phyloP scores from a whole-genome alignment of 2,797 vertebrate genomes.

The Thripadectes ignobilis region DNA sequence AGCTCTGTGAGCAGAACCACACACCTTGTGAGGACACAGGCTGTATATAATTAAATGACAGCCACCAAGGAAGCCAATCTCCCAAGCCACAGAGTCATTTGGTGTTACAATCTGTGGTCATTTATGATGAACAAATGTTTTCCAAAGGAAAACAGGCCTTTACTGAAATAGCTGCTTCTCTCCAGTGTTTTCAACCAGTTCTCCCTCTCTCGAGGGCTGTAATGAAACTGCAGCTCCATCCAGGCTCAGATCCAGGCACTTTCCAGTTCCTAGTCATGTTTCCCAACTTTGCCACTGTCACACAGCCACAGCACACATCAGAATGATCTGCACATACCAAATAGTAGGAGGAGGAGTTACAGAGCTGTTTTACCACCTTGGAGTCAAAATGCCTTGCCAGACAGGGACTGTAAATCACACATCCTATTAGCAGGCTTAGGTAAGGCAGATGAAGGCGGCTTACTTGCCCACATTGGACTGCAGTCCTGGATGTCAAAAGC shows the following conservation, averaged over 20 bases:
- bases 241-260: fast-evolving
- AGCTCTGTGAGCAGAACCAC: not conserved
- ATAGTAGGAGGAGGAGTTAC: not conserved
- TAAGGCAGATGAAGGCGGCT: not conserved
- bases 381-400: not conserved
- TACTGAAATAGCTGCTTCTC: not conserved
- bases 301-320: fast-evolving
- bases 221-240: fast-evolving
- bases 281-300: not conserved
- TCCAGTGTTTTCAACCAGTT: not conserved
- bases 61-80: not conserved
- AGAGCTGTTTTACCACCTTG: not conserved
- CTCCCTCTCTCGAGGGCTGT: not conserved
- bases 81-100: not conserved
- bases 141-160: not conserved
- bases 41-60: not conserved
- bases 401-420: not conserved
- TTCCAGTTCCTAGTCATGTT: not conserved
- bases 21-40: not conserved
- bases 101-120: not conserved
- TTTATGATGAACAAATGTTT: not conserved
- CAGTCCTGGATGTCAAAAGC: not conserved
- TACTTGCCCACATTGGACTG: fast-evolving
- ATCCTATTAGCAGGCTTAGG: not conserved
- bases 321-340: fast-evolving